phyloP scores from a whole-genome alignment of 1,140 invertebrate species.

The Zaprionus gabonicus region DNA sequence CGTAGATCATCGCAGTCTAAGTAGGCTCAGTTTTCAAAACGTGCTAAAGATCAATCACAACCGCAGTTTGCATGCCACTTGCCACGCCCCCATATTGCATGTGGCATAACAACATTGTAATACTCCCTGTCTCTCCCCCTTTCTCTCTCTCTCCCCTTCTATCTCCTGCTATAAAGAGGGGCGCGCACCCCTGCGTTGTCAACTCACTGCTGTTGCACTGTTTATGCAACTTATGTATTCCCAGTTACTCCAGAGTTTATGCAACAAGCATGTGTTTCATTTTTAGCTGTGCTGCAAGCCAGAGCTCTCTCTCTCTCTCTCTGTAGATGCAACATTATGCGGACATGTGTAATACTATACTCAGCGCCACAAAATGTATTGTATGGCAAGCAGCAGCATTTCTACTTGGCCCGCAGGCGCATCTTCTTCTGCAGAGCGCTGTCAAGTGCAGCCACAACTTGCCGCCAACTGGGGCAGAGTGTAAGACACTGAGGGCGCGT shows the following conservation, averaged over 20 bases:
- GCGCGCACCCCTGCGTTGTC: neutral
- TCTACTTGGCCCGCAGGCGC: slow-evolving; percentile 8
- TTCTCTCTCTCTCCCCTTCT: too few relatives aligned
- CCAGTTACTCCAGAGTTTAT: slow-evolving; percentile 18
- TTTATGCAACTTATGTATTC: slow-evolving; percentile 61
- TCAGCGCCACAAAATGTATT: neutral
- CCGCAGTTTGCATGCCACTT: too few relatives aligned
- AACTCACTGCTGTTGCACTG: slow-evolving; percentile 27
- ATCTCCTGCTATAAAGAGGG: neutral
- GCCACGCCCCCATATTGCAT: neutral
- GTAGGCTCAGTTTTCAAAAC: too few relatives aligned
- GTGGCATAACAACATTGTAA: neutral
- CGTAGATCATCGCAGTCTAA: too few relatives aligned
- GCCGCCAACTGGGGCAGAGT: slow-evolving; percentile 3
- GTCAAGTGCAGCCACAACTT: slow-evolving; percentile 40
- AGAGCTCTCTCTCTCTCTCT: neutral
- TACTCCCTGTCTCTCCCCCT: neutral
- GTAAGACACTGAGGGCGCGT: neutral
- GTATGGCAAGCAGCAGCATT: neutral
- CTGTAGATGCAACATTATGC: slow-evolving; percentile 28
- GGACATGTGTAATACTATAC: slow-evolving; percentile 23
- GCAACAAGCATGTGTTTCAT: slow-evolving; percentile 6
- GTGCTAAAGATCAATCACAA: too few relatives aligned
- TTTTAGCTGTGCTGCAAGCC: slow-evolving; percentile 7
- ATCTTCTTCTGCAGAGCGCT: slow-evolving; percentile 12